These are phyloP conservation scores for Astatotilapia flaviijosephi DNA, from an alignment of 2,113 vertebrate genomes.

Conservation along the genomic window DNA sequence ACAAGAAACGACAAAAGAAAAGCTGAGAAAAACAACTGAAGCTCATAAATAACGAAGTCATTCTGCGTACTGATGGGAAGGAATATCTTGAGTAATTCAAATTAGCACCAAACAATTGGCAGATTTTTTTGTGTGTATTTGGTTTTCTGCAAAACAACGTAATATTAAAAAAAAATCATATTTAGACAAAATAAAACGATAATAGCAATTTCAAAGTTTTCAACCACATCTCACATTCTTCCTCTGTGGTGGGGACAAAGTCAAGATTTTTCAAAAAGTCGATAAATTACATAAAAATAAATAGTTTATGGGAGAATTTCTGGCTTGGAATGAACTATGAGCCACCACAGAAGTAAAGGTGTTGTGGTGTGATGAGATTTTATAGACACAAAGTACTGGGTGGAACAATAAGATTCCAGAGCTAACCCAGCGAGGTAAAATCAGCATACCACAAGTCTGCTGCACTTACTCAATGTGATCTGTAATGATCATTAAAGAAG, in stretches of 20 bases:
- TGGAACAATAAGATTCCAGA: background rate
- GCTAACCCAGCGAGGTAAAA: background rate
- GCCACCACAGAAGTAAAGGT: background rate
- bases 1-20: background rate
- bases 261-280: background rate
- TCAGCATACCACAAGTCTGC: no score
- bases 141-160: background rate
- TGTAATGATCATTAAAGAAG: no score
- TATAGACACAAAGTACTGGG: background rate
- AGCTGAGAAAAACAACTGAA: background rate
- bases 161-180: accelerated
- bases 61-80: background rate
- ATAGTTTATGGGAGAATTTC: background rate
- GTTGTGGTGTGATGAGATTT: background rate
- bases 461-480: no score
- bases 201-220: background rate
- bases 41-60: background rate
- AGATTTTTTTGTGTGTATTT: background rate
- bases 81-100: background rate
- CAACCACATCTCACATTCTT: background rate
- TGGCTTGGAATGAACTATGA: background rate
- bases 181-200: background rate
- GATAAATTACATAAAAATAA: background rate
- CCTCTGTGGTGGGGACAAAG: background rate
- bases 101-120: background rate